phyloP scores from a whole-genome alignment of 1,140 invertebrate genomes.

The Ceratina calcarata region DNA sequence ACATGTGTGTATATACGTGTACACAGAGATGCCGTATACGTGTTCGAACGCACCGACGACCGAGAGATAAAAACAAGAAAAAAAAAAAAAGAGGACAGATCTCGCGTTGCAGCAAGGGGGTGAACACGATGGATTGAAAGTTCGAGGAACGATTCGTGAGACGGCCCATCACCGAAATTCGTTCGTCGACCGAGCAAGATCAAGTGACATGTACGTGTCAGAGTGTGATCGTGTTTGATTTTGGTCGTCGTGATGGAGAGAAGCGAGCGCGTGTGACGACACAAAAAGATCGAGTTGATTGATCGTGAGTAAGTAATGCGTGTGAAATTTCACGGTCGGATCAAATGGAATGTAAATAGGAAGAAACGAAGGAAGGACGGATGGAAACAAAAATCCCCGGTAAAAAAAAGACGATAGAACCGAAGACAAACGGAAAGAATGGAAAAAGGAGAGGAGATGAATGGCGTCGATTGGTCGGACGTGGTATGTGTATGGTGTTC shows the following conservation, averaged over 20 bases:
- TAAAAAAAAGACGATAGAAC: too few species aligned
- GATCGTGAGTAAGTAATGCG: neutral
- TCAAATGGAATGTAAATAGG: neutral
- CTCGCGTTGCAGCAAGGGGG: neutral
- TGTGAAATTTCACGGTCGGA: slow-evolving; percentile 24
- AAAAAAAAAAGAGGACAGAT: neutral
- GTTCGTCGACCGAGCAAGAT: slow-evolving; percentile 55
- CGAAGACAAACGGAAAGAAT: neutral
- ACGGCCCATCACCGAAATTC: slow-evolving; percentile 67
- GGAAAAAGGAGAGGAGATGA: neutral
- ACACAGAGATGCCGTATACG: neutral
- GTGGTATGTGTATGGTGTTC: neutral
- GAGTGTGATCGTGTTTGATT: slow-evolving; percentile 30
- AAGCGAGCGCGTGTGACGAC: slow-evolving; percentile 48
- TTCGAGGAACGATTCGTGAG: slow-evolving; percentile 22
- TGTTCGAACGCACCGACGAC: slow-evolving; percentile 1
- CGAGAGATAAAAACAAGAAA: neutral
- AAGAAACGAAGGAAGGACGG: slow-evolving; percentile 13
- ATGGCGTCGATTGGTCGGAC: neutral
- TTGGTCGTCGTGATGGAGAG: slow-evolving; percentile 35
- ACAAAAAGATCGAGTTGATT: neutral
- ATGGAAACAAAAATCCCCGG: neutral
- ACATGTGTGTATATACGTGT: slow-evolving; percentile 23
- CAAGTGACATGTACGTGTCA: slow-evolving; percentile 49
- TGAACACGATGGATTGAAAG: slow-evolving; percentile 33